Evolutionary conservation across 2,797 vertebrate species (phyloP).

Genomic region (Helarctos malayanus): DNA sequence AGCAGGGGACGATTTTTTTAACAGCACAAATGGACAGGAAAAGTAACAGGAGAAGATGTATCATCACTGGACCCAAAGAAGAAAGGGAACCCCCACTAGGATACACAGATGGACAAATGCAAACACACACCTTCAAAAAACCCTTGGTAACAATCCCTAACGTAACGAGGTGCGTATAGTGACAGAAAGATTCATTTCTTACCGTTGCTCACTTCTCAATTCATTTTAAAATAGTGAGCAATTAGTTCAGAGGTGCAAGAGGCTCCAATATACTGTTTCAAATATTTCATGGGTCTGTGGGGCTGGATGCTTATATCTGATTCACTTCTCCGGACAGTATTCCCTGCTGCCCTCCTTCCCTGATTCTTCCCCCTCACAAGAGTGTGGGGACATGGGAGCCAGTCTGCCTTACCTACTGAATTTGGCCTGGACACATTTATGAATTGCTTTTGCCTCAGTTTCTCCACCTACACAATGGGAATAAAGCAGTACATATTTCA

Average conservation of each 20-base stretch:
- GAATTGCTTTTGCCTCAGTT: slow-evolving; percentile 37
- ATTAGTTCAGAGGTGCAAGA: not conserved
- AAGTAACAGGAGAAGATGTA: not conserved
- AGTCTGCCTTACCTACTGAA: not conserved
- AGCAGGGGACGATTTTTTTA: not conserved
- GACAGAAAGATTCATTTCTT: not conserved
- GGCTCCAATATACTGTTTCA: not conserved
- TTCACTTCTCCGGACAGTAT: not conserved
- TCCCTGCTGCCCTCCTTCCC: not conserved
- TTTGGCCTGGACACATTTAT: not conserved
- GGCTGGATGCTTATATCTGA: not conserved
- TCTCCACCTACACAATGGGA: slow-evolving; percentile 13
- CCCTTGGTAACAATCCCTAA: not conserved
- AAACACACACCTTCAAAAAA: not conserved
- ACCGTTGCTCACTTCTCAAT: not conserved
- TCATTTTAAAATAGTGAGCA: not conserved
- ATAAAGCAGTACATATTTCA: not conserved
- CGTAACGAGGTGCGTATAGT: not conserved
- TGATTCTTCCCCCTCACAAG: not conserved
- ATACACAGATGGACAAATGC: not conserved
- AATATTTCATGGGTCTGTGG: not conserved
- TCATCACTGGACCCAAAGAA: not conserved
- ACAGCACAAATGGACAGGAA: not conserved
- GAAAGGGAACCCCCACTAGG: not conserved
- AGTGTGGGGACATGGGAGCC: not conserved